These are phyloP conservation scores for Umimayanthus chanpuru DNA, from an alignment of 92 coral and sea anemone species.

Conservation along the genomic window DNA sequence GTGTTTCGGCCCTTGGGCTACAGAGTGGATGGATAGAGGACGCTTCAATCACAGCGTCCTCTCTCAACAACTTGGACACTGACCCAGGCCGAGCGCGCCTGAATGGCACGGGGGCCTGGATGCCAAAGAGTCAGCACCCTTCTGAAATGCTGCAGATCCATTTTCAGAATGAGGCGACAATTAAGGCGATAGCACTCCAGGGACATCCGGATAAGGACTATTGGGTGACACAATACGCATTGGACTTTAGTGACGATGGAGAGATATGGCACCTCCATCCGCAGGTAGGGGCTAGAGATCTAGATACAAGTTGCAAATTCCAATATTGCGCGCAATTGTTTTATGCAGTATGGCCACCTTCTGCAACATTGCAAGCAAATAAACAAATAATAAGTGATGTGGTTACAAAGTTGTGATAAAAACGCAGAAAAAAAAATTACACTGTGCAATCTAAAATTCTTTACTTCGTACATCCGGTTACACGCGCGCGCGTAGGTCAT, in stretches of 20 bases:
- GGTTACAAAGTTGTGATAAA: too few species aligned
- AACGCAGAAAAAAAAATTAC: too few species aligned
- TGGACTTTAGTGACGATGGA: slow-evolving; percentile 76
- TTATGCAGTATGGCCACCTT: too few species aligned
- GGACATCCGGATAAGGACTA: slow-evolving; percentile 74
- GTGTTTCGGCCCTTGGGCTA: slow-evolving; percentile 72
- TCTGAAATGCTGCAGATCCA: slow-evolving; percentile 79
- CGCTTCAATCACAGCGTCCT: slow-evolving; percentile 75
- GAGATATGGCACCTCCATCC: slow-evolving; percentile 57
- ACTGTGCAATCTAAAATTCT: too few species aligned
- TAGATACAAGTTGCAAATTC: too few species aligned
- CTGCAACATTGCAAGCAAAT: too few species aligned
- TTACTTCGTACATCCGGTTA: too few species aligned
- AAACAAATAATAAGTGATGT: too few species aligned
- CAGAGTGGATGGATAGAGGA: slow-evolving; percentile 77
- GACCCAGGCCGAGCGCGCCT: slow-evolving; percentile 93
- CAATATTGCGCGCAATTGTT: too few species aligned
- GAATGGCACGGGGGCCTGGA: slow-evolving; percentile 85
- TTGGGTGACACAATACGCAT: slow-evolving; percentile 72
- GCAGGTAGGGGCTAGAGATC: slow-evolving; percentile 52
- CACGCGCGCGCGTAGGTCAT: too few species aligned
- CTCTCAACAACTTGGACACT: slow-evolving; percentile 54
- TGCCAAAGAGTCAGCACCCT: slow-evolving; percentile 65
- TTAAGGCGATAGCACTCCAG: slow-evolving; percentile 78
- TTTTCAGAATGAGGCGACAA: slow-evolving; percentile 60